Conservation (phyloP, 2,113 vertebrate species). For the Lanius ludovicianus region DNA sequence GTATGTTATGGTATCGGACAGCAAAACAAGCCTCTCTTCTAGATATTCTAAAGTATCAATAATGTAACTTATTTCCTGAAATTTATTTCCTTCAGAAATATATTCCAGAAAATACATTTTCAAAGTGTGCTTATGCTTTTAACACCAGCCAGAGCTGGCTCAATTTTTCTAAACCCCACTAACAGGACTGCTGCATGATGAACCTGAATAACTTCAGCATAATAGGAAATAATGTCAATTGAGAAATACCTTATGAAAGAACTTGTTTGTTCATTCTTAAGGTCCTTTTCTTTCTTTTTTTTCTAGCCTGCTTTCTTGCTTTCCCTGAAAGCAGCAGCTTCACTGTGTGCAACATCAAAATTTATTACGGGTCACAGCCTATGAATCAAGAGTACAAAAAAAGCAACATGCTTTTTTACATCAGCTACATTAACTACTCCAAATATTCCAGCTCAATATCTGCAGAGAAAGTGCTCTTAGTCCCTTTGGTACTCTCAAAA, state of each 20-base stretch:
- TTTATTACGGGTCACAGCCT: slow-evolving; percentile 39
- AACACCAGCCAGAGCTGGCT: neutral
- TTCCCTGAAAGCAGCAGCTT: slow-evolving; percentile 34
- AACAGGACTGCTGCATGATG: neutral
- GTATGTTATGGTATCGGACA: neutral
- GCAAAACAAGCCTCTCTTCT: neutral
- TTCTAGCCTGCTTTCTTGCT: neutral
- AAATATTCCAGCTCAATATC: neutral
- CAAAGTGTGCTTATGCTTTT: neutral
- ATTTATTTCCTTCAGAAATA: neutral
- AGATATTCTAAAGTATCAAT: neutral
- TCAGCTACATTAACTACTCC: neutral
- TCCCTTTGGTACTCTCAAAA: neutral
- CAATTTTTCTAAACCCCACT: neutral
- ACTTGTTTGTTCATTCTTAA: slow-evolving; percentile 43
- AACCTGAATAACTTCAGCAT: neutral
- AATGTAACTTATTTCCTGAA: neutral
- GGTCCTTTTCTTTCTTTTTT: neutral
- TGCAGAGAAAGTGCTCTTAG: slow-evolving; percentile 1
- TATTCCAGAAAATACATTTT: neutral
- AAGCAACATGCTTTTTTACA: neutral
- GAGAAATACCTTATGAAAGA: slow-evolving; percentile 47
- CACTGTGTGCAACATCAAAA: slow-evolving; percentile 6
- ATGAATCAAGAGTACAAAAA: slow-evolving; percentile 38
- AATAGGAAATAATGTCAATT: slow-evolving; percentile 1